Evolutionary conservation across 2,797 vertebrate genomes (phyloP).

Genomic region (Lagorchestes hirsutus): DNA sequence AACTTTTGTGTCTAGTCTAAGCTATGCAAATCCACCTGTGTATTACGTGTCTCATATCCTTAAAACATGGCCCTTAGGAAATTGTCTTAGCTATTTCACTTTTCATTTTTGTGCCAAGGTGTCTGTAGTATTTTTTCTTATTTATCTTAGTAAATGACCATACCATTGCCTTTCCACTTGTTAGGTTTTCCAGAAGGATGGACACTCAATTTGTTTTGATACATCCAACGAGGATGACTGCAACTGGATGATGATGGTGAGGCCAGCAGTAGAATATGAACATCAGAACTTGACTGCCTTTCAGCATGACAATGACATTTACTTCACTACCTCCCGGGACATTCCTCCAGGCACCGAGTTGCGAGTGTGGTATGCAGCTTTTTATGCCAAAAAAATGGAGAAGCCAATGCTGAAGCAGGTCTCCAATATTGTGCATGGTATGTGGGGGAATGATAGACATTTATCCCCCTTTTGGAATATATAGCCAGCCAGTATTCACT

Average conservation of each 20-base stretch:
- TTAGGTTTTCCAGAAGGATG: slow-evolving; percentile 95
- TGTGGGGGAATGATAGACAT: slow-evolving; percentile 38
- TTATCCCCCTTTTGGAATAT: neutral
- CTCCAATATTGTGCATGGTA: slow-evolving; percentile 84
- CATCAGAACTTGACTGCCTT: slow-evolving; percentile 98
- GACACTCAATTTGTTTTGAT: slow-evolving; percentile 92
- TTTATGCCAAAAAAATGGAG: slow-evolving; percentile 99
- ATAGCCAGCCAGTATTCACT: fast-evolving
- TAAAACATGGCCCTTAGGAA: neutral
- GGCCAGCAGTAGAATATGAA: slow-evolving; percentile 90
- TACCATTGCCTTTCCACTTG: neutral
- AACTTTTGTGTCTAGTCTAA: neutral
- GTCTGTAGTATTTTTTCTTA: neutral
- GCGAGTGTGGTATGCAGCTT: slow-evolving; percentile 98
- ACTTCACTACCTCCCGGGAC: slow-evolving; percentile 97
- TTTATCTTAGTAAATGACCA: neutral
- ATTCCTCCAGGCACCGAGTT: slow-evolving; percentile 94
- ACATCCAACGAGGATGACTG: slow-evolving; percentile 95
- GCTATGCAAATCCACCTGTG: neutral
- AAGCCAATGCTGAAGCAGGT: slow-evolving; percentile 92
- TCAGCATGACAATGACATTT: slow-evolving; percentile 95
- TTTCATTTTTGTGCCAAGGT: neutral
- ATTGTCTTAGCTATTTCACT: neutral
- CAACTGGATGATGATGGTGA: slow-evolving; percentile 99
- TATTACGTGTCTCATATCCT: neutral